phyloP scores from a whole-genome alignment of 2,888 invertebrate genomes.

The Volucella inflata region DNA sequence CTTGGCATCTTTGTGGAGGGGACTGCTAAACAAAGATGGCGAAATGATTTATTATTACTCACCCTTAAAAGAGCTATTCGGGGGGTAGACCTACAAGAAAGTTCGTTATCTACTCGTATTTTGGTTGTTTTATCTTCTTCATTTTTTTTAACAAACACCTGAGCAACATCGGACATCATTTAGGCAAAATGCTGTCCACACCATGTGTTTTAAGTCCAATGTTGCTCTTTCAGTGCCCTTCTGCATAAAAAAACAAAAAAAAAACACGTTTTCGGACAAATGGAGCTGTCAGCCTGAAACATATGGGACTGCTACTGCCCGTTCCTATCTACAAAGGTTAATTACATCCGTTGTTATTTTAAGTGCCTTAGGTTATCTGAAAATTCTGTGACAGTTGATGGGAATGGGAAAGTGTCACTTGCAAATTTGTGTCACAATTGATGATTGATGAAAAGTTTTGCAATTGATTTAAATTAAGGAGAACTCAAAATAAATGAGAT shows the following conservation, averaged over 20 bases:
- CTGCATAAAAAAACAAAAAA: slow-evolving; percentile 10
- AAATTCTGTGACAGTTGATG: not conserved
- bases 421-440: slow-evolving; percentile 14
- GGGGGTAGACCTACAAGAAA: not conserved
- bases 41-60: slow-evolving; percentile 34
- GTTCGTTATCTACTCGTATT: not conserved
- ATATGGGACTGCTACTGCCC: slow-evolving; percentile 14
- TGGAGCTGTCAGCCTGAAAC: slow-evolving; percentile 25
- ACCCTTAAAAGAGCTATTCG: not conserved
- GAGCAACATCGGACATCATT: slow-evolving; percentile 39
- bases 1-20: not conserved
- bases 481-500: not conserved
- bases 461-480: not conserved
- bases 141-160: slow-evolving; percentile 51
- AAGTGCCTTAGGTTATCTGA: slow-evolving; percentile 15
- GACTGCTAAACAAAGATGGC: slow-evolving; percentile 9
- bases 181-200: slow-evolving; percentile 25
- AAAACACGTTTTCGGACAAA: slow-evolving; percentile 40
- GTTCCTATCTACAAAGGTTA: not conserved
- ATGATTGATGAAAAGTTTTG: slow-evolving; percentile 12
- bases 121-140: not conserved
- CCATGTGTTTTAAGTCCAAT: slow-evolving; percentile 42
- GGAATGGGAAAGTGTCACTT: slow-evolving; percentile 25
- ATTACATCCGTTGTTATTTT: slow-evolving; percentile 32
- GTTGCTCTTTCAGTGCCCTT: slow-evolving; percentile 16